phyloP scores from a whole-genome alignment of 2,888 invertebrate species.

The Callinectes sapidus region DNA sequence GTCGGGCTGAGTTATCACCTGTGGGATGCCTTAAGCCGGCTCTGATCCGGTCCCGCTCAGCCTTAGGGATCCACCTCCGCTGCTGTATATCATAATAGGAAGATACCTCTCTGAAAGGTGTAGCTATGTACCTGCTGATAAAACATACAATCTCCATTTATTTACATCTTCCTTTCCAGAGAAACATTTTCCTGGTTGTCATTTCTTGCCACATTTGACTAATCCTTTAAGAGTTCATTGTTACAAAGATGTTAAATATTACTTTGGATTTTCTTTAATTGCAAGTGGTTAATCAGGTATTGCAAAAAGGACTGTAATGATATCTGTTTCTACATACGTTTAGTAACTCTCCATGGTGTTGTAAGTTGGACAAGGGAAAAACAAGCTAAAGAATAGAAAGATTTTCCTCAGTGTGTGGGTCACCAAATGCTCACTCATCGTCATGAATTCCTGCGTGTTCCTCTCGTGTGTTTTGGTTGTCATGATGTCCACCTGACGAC shows the following conservation, averaged over 20 bases:
- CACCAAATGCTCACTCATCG: background rate
- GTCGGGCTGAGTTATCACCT: constrained; percentile 38
- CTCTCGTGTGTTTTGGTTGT: background rate
- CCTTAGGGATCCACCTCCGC: constrained; percentile 25
- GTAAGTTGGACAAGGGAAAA: background rate
- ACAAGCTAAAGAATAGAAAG: background rate
- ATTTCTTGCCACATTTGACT: background rate
- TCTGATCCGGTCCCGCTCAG: background rate
- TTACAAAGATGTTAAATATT: background rate
- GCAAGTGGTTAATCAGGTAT: background rate
- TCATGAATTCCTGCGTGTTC: background rate
- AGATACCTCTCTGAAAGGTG: constrained; percentile 24
- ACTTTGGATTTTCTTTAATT: background rate
- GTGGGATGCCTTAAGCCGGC: constrained; percentile 12
- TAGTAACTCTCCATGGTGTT: background rate
- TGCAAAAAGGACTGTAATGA: background rate
- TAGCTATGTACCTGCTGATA: constrained; percentile 31
- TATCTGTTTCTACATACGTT: background rate
- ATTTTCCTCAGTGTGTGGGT: background rate
- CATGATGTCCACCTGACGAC: background rate
- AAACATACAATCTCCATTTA: background rate
- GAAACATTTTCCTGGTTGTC: background rate
- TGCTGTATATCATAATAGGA: constrained; percentile 38
- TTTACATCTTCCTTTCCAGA: background rate
- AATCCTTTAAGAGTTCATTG: background rate